Base-by-base conservation (phyloP, 2,113 vertebrate species). In the Hucho hucho region DNA sequence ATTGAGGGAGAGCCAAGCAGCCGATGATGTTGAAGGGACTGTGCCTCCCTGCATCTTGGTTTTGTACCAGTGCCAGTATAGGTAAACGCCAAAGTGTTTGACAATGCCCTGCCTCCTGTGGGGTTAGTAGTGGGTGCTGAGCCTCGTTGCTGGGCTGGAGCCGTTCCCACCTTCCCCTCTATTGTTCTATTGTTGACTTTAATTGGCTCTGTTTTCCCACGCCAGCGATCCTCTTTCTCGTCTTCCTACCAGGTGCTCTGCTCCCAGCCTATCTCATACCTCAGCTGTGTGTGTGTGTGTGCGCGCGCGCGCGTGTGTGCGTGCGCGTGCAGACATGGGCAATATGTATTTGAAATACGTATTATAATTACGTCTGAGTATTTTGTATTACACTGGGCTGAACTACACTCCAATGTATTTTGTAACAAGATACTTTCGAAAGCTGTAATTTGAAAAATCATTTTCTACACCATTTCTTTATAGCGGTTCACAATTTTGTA, bases 161-260 rank as follows among this genome's bases (percentile, higher is more conserved):
- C 72, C 22, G 37, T 63, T 76, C 59, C 65, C 73, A 74, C 65
- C 64, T 59, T 64, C 58, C 49, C 13, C 25, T 1, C 25, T 70
- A 58, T 83, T 81, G 75, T 84, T 76, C 81, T 73, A 74, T 83
- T 82, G 84, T 83, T 67, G 68, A 32, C 69, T 85, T 87, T 84
- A 86, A 87, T 86, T 84, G 79, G 76, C 71, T 78, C 58, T 76
- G 63, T 70, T 75, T 79, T 83, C 78, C 82, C 75, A 73, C 37
- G 77, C 74, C 79, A 79, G 68, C 61, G 66, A 75, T 64, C 68
- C 67, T 46, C 64, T 73, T 43, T 72, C 64, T 72, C 37, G 70
- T 64, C 72, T 29, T 75, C 61, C 72, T 75, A 75, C 79, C 75
- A 75, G 83, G 79, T 80, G 68, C 81, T 68, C 74, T 59, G 73